A percentile compares a stretch with the other conserved stretches of the same genome.
phyloP scores from a whole-genome alignment of 2,888 invertebrate genomes.

The Copidosoma aretas region DNA sequence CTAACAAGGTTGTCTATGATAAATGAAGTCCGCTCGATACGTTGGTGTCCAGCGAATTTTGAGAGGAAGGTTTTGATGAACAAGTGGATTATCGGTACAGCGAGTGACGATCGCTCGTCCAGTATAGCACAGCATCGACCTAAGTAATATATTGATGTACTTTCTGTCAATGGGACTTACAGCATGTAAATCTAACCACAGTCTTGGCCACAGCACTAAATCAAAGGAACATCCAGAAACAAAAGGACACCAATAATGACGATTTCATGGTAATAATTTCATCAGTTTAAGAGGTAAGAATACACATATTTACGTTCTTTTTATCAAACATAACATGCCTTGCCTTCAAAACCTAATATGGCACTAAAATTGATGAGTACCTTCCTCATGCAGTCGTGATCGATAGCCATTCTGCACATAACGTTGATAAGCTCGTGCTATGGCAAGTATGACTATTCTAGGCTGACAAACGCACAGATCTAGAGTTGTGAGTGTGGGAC shows the following conservation, averaged over 20 bases:
- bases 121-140: conserved; percentile 86
- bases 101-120: conserved; percentile 86
- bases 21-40: conserved; percentile 69
- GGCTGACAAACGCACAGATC: conserved; percentile 71
- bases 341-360: conserved; percentile 86
- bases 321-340: too few species aligned
- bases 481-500: conserved; percentile 79
- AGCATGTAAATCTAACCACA: conserved; percentile 89
- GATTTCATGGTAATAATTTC: not conserved
- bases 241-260: not conserved
- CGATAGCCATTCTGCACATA: conserved; percentile 86
- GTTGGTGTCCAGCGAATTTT: conserved; percentile 75
- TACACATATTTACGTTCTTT: too few species aligned
- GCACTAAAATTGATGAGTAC: conserved; percentile 85
- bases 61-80: conserved; percentile 90
- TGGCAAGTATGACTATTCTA: conserved; percentile 82
- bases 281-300: too few species aligned
- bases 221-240: conserved; percentile 74
- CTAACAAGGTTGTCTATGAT: conserved; percentile 70
- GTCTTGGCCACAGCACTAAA: conserved; percentile 86
- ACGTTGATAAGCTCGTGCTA: conserved; percentile 90
- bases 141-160: conserved; percentile 80
- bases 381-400: conserved; percentile 85
- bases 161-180: conserved; percentile 78
- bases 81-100: conserved; percentile 83